phyloP scores from a whole-genome alignment of 37 sponge, comb jelly and placozoan species.

The Mnemiopsis leidyi region DNA sequence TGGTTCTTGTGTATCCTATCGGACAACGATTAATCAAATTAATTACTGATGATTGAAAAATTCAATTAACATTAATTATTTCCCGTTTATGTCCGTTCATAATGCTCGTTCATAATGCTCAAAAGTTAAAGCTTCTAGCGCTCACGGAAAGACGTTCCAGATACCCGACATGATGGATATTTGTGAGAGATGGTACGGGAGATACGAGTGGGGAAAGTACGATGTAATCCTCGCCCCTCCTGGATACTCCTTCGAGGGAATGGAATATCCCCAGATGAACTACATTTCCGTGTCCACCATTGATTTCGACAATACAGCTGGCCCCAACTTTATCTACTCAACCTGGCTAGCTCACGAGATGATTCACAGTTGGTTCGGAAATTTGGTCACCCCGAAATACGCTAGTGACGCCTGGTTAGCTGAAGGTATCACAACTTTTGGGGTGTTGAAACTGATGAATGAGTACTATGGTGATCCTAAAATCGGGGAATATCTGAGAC shows the following conservation, averaged over 20 bases:
- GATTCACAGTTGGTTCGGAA: conserved; percentile 60
- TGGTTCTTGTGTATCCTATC: too few species aligned
- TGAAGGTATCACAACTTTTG: conserved; percentile 42
- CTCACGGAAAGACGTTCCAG: too few species aligned
- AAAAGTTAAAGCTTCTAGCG: too few species aligned
- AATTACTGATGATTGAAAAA: too few species aligned
- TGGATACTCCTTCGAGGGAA: conserved; percentile 34
- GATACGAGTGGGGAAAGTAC: not conserved
- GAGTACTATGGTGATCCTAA: not conserved
- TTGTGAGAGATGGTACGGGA: not conserved
- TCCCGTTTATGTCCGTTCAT: too few species aligned
- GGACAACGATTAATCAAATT: too few species aligned
- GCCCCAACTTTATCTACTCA: conserved; percentile 11
- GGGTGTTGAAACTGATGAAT: not conserved
- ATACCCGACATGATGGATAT: not conserved
- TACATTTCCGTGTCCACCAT: not conserved
- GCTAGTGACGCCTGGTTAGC: conserved; percentile 35
- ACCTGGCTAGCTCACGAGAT: conserved; percentile 35
- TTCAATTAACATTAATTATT: too few species aligned
- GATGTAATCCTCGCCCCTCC: not conserved
- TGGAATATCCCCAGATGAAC: conserved; percentile 48
- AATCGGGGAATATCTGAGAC: not conserved
- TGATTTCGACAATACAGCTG: not conserved
- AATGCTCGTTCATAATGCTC: too few species aligned
- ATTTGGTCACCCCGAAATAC: conserved; percentile 35